Evolutionary conservation across 1,140 invertebrate genomes (phyloP).

Genomic region (Magallana gigas): DNA sequence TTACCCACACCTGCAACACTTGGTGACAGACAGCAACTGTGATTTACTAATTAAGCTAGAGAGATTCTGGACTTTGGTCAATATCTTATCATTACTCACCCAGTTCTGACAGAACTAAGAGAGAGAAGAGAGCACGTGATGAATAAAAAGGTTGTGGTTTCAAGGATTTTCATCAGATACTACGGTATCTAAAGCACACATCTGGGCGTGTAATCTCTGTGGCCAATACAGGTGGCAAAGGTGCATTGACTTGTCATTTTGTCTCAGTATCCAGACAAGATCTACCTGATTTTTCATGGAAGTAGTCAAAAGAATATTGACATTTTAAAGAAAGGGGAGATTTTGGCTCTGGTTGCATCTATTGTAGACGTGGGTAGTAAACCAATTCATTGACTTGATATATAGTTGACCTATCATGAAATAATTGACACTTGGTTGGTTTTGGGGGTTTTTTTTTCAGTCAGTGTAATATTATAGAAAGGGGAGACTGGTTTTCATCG

Average conservation of each 20-base stretch:
- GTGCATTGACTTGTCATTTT: constrained; percentile 29
- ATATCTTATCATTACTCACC: constrained; percentile 1
- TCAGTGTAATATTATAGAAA: no score
- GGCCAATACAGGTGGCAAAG: neutral
- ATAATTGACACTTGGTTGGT: neutral
- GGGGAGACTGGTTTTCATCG: no score
- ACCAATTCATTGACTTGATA: neutral
- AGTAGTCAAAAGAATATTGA: neutral
- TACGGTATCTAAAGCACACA: neutral
- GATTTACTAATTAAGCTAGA: no score
- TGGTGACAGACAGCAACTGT: no score
- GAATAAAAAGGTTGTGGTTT: no score
- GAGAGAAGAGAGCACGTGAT: neutral
- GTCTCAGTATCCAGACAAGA: constrained; percentile 10
- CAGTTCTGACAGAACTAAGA: neutral
- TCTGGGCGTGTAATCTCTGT: constrained; percentile 27
- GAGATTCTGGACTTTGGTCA: neutral
- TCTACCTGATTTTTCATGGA: neutral
- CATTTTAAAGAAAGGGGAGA: neutral
- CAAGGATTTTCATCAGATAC: neutral
- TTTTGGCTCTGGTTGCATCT: neutral
- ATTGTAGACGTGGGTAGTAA: neutral
- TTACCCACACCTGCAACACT: no score
- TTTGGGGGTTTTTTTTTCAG: no score
- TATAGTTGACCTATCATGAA: constrained; percentile 23